Conservation (phyloP, 2,888 invertebrate species). For the Philereme transversata region DNA sequence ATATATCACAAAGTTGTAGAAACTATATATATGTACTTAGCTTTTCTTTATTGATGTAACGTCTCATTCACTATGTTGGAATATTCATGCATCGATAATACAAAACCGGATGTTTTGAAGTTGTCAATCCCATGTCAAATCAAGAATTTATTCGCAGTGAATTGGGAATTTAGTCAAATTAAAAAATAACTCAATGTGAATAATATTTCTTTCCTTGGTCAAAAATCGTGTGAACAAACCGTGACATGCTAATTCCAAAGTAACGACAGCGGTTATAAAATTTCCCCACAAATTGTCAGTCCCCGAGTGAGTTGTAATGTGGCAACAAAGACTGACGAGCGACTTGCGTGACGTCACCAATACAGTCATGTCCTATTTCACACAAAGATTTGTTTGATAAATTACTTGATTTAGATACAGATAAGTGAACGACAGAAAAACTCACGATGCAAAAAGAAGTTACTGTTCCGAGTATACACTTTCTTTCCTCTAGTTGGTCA, state of each 20-base stretch:
- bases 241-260: slow-evolving; percentile 50
- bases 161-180: slow-evolving; percentile 24
- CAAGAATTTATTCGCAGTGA: slow-evolving; percentile 27
- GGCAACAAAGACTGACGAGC: slow-evolving; percentile 66
- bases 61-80: slow-evolving; percentile 18
- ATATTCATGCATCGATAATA: slow-evolving; percentile 29
- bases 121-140: slow-evolving; percentile 37
- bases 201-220: background rate
- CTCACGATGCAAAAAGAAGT: background rate
- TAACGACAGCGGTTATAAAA: slow-evolving; percentile 39
- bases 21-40: background rate
- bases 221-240: slow-evolving; percentile 21
- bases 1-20: background rate
- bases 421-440: background rate
- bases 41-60: background rate
- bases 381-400: slow-evolving; percentile 23
- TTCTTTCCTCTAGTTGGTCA: too few relatives aligned
- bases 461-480: background rate
- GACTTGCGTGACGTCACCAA: slow-evolving; percentile 72
- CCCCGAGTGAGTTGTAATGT: slow-evolving; percentile 57
- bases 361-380: slow-evolving; percentile 45
- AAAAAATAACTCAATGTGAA: slow-evolving; percentile 15
- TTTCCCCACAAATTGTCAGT: slow-evolving; percentile 28
- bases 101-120: slow-evolving; percentile 41
- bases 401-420: background rate